A percentile compares a stretch with the other conserved stretches of the same genome.
phyloP scores from a whole-genome alignment of 2,113 vertebrate species.

The Anseranas semipalmata region DNA sequence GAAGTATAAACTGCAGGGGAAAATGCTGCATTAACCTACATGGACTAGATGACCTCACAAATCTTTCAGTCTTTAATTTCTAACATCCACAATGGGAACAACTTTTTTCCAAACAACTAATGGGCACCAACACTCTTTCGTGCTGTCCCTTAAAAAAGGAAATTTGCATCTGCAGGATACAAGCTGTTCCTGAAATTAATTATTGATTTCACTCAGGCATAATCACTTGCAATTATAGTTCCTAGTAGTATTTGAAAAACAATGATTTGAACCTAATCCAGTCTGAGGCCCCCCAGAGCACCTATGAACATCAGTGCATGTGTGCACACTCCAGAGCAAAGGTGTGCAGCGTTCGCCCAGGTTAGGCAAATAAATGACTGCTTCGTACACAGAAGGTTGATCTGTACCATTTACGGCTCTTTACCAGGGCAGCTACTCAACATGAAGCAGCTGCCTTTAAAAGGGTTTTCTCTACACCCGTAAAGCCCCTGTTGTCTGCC shows the following conservation, averaged over 20 bases:
- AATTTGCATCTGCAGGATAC: not conserved
- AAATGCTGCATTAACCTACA: slow-evolving; percentile 47
- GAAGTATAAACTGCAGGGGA: not conserved
- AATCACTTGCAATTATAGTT: not conserved
- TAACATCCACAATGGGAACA: not conserved
- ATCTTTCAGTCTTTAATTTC: slow-evolving; percentile 22
- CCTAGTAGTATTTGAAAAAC: not conserved
- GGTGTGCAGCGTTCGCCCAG: not conserved
- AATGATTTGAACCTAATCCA: not conserved
- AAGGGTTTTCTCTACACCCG: not conserved
- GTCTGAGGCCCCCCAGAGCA: not conserved
- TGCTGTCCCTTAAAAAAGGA: not conserved
- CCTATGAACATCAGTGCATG: not conserved
- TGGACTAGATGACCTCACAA: slow-evolving; percentile 8
- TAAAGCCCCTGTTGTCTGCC: not conserved
- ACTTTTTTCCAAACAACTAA: not conserved
- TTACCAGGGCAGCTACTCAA: not conserved
- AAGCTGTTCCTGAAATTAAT: slow-evolving; percentile 46
- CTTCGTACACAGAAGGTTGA: not conserved
- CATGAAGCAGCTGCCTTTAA: not conserved
- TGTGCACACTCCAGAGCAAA: not conserved
- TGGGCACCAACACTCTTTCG: not conserved
- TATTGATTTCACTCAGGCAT: slow-evolving; percentile 22
- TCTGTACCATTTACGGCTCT: not conserved
- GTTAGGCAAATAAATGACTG: not conserved